Base-by-base conservation (phyloP, 2,797 vertebrate species). In the Tenualosa thibaudeaui region DNA sequence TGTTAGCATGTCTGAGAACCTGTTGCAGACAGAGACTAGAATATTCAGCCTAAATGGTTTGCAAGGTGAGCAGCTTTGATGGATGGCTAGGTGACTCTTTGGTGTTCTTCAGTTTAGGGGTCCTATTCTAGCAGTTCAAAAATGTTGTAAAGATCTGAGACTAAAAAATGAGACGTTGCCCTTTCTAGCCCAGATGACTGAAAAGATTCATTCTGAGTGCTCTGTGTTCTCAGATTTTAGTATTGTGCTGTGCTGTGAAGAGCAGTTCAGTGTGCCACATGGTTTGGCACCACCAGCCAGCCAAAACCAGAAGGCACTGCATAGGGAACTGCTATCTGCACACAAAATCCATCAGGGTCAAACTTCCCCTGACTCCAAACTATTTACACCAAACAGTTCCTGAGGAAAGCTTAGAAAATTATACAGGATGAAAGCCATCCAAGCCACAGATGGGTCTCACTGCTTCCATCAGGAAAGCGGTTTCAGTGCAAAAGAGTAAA, bases 331-430 rank as follows among this genome's bases (percentile, higher is more conserved):
- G 71, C 71, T 78, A 78, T 78, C 71, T 78, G 37, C 37, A 17
- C 37, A 43, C 15, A 9, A 9, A 78, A 46, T 78, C 71, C 40
- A 78, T 22, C 17, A 19, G 40, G 71, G 71, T 17, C 7, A 22
- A 78, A 43, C 71, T 78, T 43, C 71, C 71, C 71, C 37, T 17
- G 50, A 40, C 68, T 75, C 68, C 37, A 37, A 78, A 17, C 37
- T 78, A 78, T 78, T 78, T 78, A 78, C 71, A 46, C 71, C 19
- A 78, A 78, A 78, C 71, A 78, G 71, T 43, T 78, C 71, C 40
- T 46, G 71, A 78, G 71, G 71, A 78, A 43, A 46, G 71, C 71
- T 78, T 7, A 78, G 71, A 46, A 78, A 78, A 46, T 78, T 46
- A 78, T 8, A 78, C 71, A 46, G 40, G 37, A 78, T 78, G 71